Evolutionary conservation across 2,113 vertebrate genomes (phyloP), one percentile per base, ranked within the genome.

Genomic region (Percina caprodes): DNA sequence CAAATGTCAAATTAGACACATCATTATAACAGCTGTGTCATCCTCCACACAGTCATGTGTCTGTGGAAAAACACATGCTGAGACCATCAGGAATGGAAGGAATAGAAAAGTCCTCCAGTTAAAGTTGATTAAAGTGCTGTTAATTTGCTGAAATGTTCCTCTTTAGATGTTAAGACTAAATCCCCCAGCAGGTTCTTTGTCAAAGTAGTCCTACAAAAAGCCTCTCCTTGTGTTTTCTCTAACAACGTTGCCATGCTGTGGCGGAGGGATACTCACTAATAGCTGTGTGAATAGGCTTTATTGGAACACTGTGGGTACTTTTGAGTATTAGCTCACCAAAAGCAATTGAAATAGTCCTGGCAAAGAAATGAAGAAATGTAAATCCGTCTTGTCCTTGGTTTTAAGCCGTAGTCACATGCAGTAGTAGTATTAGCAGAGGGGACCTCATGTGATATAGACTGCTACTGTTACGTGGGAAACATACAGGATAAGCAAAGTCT

Each of bases 41-140:
- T 69, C 30, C 26, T 59, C 65, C 56, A 33, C 39, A 19, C 55
- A 60, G 67, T 70, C 67, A 45, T 11, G 5, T 9, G 65, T 62
- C 48, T n/a, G n/a, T n/a, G n/a, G n/a, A n/a, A 55, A 65, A 39
- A 63, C 19, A 10, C 61, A 62, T 3, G 12, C 59, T 11, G 2
- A 33, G 8, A 61, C 4, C 16, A 23, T 45, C 23, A 46, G 26
- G 12, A 26, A 35, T 52, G 65, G 55, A 42, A 21, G n/a, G n/a
- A 39, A 18, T 16, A 55, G 1, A 39, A 13, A 74, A 54, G 52
- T 52, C 49, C 4, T 19, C 4, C 23, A 21, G 1, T n/a, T 26
- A 9, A 21, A 60, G 24, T 33, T n/a, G n/a, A n/a, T n/a, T n/a
- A 1, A 73, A 48, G 56, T 3, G 23, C 5, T 69, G 66, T 55